Evolutionary conservation across 2,797 vertebrate species (phyloP).

Genomic region (Rhynchonycteris naso): DNA sequence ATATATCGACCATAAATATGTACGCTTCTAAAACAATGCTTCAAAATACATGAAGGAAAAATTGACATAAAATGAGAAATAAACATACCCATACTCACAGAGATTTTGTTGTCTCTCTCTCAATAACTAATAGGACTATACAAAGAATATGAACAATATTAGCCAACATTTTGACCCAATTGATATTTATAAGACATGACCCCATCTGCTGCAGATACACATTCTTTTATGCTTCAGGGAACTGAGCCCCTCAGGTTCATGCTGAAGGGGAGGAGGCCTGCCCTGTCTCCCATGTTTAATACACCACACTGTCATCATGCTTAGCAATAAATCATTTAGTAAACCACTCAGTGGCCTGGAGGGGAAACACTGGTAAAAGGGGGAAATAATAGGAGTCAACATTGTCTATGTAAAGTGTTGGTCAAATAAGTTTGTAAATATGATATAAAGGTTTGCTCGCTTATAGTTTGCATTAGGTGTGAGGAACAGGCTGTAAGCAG

Average conservation of each 20-base stretch:
- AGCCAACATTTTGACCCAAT: background rate
- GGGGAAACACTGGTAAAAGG: background rate
- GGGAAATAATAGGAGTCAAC: background rate
- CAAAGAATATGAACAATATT: background rate
- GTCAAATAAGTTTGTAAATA: no score
- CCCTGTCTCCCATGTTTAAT: background rate
- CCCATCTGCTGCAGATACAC: background rate
- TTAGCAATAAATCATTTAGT: background rate
- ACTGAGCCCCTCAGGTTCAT: background rate
- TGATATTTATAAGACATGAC: background rate
- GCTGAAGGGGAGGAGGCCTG: background rate
- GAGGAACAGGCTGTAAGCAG: no score
- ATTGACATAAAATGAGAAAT: background rate
- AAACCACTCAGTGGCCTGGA: background rate
- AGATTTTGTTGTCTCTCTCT: background rate
- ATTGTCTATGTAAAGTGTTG: background rate
- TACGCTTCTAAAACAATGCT: background rate
- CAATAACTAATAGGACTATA: background rate
- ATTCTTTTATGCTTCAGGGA: background rate
- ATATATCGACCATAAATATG: background rate
- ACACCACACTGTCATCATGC: background rate
- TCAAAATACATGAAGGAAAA: constrained; percentile 17
- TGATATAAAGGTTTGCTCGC: no score
- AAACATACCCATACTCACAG: background rate
- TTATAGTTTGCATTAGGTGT: no score